A percentile compares a stretch with the other conserved stretches of the same genome.
phyloP scores from a whole-genome alignment of 2,797 vertebrate species.

The Pseudotriccus pelzelni region DNA sequence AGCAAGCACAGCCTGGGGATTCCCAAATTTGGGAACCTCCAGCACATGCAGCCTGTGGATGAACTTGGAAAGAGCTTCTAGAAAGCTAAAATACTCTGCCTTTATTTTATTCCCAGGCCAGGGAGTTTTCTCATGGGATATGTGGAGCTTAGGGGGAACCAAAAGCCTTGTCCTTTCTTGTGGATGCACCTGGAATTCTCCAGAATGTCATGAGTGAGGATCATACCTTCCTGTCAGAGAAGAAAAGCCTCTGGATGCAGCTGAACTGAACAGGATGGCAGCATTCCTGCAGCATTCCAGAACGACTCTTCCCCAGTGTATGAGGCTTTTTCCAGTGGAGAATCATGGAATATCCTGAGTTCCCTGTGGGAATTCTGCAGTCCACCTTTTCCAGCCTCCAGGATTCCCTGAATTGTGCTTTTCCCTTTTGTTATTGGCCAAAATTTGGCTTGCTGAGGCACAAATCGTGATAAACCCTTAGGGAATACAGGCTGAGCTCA shows the following conservation, averaged over 20 bases:
- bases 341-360: not conserved
- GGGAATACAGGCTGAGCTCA: not conserved
- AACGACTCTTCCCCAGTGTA: no score
- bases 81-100: not conserved
- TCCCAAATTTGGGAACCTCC: not conserved
- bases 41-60: not conserved
- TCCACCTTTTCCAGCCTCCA: not conserved
- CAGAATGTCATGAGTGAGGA: not conserved
- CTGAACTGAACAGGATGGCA: not conserved
- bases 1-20: not conserved
- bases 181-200: not conserved
- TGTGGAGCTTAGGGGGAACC: not conserved
- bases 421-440: not conserved
- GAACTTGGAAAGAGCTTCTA: not conserved
- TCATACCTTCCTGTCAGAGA: accelerated
- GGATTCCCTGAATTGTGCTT: not conserved
- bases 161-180: not conserved
- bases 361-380: not conserved
- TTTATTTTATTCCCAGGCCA: not conserved
- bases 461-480: not conserved
- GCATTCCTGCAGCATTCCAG: not conserved
- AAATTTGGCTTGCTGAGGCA: not conserved
- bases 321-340: not conserved
- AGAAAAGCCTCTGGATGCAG: not conserved
- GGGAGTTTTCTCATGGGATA: not conserved